Conservation (phyloP, 1,140 invertebrate species). For the Cotesia glomerata region DNA sequence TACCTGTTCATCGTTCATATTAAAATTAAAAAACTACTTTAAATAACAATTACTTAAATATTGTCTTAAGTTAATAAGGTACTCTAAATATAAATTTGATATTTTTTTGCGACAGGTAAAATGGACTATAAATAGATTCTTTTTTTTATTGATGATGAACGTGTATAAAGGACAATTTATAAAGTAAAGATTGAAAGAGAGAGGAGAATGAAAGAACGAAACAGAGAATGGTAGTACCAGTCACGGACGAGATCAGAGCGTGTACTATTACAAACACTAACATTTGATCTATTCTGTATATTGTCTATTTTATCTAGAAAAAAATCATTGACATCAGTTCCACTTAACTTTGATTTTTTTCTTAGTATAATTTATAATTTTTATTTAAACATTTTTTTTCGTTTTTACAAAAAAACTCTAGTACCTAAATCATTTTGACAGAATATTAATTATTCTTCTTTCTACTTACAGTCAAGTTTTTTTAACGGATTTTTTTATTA, state of each 20-base stretch:
- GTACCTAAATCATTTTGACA: too few species aligned
- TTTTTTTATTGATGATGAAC: not conserved
- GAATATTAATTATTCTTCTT: too few species aligned
- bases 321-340: not conserved
- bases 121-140: not conserved
- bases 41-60: too few species aligned
- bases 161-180: slow-evolving; percentile 6
- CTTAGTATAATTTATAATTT: not conserved
- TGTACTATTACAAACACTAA: not conserved
- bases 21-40: too few species aligned
- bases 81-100: too few species aligned
- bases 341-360: not conserved
- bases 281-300: not conserved
- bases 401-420: too few species aligned
- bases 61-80: too few species aligned
- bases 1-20: too few species aligned
- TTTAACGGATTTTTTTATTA: not conserved
- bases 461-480: too few species aligned
- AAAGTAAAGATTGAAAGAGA: slow-evolving; percentile 3
- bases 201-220: not conserved
- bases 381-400: too few species aligned
- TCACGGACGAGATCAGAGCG: slow-evolving; percentile 22
- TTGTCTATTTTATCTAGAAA: not conserved
- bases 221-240: slow-evolving; percentile 22
- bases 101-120: not conserved